Conservation (phyloP, 2,888 invertebrate genomes). For the Protophormia terraenovae region DNA sequence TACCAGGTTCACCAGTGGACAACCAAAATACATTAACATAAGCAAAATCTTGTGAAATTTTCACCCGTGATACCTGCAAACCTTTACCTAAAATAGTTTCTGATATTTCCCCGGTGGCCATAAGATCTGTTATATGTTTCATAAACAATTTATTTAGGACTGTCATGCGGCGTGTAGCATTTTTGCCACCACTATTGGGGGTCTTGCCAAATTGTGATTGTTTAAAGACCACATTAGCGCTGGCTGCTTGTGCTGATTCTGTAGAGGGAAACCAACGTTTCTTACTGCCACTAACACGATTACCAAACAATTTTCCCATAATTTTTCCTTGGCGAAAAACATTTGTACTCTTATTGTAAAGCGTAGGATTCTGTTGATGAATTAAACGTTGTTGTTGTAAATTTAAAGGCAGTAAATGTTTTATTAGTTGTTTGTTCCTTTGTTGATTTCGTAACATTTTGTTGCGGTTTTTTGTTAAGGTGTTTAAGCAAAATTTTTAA, state of each 20-base stretch:
- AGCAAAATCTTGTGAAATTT: slow-evolving; percentile 86
- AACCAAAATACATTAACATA: slow-evolving; percentile 89
- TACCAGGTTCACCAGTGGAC: slow-evolving; percentile 81
- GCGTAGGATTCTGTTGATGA: slow-evolving; percentile 12
- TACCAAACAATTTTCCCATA: slow-evolving; percentile 78
- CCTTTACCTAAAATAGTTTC: slow-evolving; percentile 85
- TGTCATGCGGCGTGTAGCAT: slow-evolving; percentile 83
- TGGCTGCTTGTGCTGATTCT: slow-evolving; percentile 27
- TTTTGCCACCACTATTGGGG: slow-evolving; percentile 78
- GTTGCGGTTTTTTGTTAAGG: not conserved
- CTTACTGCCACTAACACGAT: slow-evolving; percentile 76
- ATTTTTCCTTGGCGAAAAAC: slow-evolving; percentile 75
- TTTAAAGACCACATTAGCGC: slow-evolving; percentile 64
- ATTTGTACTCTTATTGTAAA: slow-evolving; percentile 42
- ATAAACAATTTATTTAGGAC: slow-evolving; percentile 91
- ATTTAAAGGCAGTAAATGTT: not conserved
- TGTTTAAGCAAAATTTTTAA: not conserved
- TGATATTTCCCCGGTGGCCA: slow-evolving; percentile 87
- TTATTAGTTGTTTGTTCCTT: slow-evolving; percentile 14
- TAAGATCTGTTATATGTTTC: slow-evolving; percentile 89
- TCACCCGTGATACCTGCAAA: slow-evolving; percentile 87
- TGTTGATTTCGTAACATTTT: slow-evolving; percentile 61
- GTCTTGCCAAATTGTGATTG: slow-evolving; percentile 70
- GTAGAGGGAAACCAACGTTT: slow-evolving; percentile 77
- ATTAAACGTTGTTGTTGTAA: slow-evolving; percentile 7